Percentiles rank a stretch among this genome's conserved stretches.
These are phyloP conservation scores for Acanthoscelides obtectus DNA, from an alignment of 2,888 invertebrate species.

Conservation along the genomic window DNA sequence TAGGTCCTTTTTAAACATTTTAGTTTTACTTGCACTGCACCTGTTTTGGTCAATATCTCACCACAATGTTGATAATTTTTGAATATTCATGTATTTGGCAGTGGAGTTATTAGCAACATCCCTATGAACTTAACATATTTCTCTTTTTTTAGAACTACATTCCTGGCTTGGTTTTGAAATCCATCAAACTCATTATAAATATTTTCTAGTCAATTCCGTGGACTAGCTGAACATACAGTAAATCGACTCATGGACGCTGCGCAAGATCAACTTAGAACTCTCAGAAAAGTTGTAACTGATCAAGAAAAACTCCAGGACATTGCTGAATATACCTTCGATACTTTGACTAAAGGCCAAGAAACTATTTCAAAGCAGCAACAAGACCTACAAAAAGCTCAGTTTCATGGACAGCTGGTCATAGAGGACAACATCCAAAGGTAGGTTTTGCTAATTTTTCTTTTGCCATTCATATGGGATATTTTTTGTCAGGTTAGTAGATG, in stretches of 20 bases:
- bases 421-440: constrained; percentile 50
- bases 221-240: constrained; percentile 60
- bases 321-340: constrained; percentile 36
- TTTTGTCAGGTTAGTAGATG: constrained; percentile 47
- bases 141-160: too few relatives aligned
- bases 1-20: too few relatives aligned
- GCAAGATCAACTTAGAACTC: constrained; percentile 36
- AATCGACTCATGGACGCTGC: constrained; percentile 56
- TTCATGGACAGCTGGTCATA: constrained; percentile 50
- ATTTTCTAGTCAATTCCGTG: constrained; percentile 53
- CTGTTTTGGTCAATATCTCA: too few relatives aligned
- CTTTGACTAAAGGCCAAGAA: constrained; percentile 30
- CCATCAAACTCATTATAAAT: too few relatives aligned
- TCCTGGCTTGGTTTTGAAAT: too few relatives aligned
- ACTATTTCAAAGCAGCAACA: constrained; percentile 48
- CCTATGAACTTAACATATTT: too few relatives aligned
- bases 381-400: constrained; percentile 49
- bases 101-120: too few relatives aligned
- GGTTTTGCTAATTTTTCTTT: neutral
- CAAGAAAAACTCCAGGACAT: constrained; percentile 38
- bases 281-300: constrained; percentile 36
- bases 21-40: too few relatives aligned
- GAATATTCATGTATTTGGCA: too few relatives aligned
- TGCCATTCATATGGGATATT: neutral
- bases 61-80: too few relatives aligned